Conservation (phyloP, 2,797 vertebrate genomes). For the Ambastaia sidthimunki region DNA sequence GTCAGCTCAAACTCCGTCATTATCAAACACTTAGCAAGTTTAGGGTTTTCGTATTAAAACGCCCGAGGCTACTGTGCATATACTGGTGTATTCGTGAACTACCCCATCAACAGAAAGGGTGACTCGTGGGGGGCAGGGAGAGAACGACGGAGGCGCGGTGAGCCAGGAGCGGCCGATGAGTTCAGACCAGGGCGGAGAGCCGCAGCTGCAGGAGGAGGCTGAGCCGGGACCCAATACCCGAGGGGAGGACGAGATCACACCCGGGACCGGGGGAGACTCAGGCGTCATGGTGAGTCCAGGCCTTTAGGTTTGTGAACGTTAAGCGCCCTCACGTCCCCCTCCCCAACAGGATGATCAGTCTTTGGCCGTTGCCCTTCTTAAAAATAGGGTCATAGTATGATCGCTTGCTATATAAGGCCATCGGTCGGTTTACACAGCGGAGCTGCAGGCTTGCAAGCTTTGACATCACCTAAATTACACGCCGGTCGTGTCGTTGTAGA, state of each 20-base stretch:
- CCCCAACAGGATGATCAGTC: conserved; percentile 23
- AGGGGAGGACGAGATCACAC: conserved; percentile 76
- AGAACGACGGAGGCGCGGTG: conserved; percentile 79
- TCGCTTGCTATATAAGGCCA: conserved; percentile 59
- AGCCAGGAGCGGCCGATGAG: conserved; percentile 85
- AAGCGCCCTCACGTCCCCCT: conserved; percentile 35
- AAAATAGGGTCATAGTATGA: conserved; percentile 46
- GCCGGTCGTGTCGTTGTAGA: conserved; percentile 16
- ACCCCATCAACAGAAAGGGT: conserved; percentile 55
- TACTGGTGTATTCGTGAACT: conserved; percentile 5
- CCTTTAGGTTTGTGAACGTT: conserved; percentile 62
- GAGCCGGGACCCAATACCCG: conserved; percentile 80
- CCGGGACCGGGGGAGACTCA: conserved; percentile 76
- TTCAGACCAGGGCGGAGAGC: conserved; percentile 85
- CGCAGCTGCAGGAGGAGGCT: conserved; percentile 85
- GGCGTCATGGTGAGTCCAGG: conserved; percentile 82
- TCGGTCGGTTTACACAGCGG: conserved; percentile 33
- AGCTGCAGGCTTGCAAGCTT: conserved; percentile 17
- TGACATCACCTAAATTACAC: conserved; percentile 36
- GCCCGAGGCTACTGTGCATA: not conserved
- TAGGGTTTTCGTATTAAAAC: not conserved
- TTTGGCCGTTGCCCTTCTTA: conserved; percentile 34
- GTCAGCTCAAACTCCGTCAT: conserved; percentile 43
- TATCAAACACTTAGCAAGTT: not conserved
- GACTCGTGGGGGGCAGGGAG: conserved; percentile 72